A percentile compares a stretch with the other conserved stretches of the same genome.
phyloP scores from a whole-genome alignment of 2,113 vertebrate species.

The Calidris pugnax region DNA sequence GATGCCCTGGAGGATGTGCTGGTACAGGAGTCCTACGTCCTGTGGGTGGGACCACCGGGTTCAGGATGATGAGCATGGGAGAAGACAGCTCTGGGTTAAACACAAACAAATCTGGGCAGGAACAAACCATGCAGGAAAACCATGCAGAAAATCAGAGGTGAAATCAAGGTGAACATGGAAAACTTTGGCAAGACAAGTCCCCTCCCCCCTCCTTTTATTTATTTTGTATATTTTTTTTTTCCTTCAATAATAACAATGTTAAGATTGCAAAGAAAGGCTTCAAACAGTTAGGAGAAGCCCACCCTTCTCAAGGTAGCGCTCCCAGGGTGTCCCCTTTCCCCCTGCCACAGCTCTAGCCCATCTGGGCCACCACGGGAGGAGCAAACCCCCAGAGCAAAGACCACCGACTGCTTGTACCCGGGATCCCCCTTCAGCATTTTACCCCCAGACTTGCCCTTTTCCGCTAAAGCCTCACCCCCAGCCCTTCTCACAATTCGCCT shows the following conservation, averaged over 20 bases:
- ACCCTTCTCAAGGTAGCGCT: not conserved
- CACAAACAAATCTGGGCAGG: constrained; percentile 36
- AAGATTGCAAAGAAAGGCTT: not conserved
- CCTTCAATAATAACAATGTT: not conserved
- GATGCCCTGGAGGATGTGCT: not conserved
- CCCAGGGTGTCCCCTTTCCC: not conserved
- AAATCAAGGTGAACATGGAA: not conserved
- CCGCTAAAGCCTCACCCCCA: not conserved
- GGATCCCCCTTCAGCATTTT: not conserved
- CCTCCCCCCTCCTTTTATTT: not conserved
- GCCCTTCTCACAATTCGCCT: accelerated
- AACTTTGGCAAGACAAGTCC: not conserved
- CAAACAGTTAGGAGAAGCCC: not conserved
- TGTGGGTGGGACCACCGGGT: not conserved
- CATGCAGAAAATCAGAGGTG: constrained; percentile 13
- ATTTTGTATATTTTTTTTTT: not conserved
- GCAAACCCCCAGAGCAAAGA: not conserved
- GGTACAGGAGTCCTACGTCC: not conserved
- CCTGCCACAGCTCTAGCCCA: not conserved
- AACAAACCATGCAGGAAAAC: constrained; percentile 45
- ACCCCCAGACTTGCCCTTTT: not conserved
- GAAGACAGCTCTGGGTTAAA: constrained; percentile 40
- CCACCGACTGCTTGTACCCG: accelerated
- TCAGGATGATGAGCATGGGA: constrained; percentile 14
- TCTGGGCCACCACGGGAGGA: not conserved